Percentiles rank a stretch among this genome's conserved stretches.
phyloP scores from a whole-genome alignment of 2,113 vertebrate species.

The Lagopus leucura region DNA sequence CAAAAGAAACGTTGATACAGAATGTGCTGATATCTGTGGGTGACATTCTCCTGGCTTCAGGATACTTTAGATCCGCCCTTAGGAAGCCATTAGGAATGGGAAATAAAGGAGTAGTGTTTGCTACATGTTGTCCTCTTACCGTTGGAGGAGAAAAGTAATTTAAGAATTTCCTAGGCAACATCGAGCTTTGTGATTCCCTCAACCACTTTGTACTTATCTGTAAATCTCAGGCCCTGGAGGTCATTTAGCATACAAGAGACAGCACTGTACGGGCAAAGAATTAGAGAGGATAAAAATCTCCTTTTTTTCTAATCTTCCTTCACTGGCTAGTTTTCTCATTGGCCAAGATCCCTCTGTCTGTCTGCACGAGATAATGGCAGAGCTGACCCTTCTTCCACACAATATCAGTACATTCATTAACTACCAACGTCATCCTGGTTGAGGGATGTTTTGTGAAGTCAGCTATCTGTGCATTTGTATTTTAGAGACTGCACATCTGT shows the following conservation, averaged over 20 bases:
- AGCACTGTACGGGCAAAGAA: not conserved
- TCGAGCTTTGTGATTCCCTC: not conserved
- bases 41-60: not conserved
- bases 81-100: not conserved
- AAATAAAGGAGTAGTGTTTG: not conserved
- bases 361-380: not conserved
- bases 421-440: not conserved
- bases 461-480: not conserved
- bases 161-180: not conserved
- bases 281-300: not conserved
- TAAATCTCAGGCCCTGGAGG: not conserved
- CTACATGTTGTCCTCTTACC: not conserved
- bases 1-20: not conserved
- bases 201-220: not conserved
- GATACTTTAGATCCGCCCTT: not conserved
- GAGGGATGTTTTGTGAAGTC: not conserved
- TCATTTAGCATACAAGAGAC: not conserved
- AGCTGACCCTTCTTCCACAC: not conserved
- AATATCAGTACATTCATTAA: not conserved
- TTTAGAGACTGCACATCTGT: not conserved
- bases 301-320: not conserved
- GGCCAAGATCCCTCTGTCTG: not conserved
- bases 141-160: not conserved
- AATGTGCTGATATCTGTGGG: accelerated
- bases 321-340: not conserved